These are phyloP conservation scores for Ennomos quercinarius DNA, from an alignment of 2,888 invertebrate species.

Conservation along the genomic window DNA sequence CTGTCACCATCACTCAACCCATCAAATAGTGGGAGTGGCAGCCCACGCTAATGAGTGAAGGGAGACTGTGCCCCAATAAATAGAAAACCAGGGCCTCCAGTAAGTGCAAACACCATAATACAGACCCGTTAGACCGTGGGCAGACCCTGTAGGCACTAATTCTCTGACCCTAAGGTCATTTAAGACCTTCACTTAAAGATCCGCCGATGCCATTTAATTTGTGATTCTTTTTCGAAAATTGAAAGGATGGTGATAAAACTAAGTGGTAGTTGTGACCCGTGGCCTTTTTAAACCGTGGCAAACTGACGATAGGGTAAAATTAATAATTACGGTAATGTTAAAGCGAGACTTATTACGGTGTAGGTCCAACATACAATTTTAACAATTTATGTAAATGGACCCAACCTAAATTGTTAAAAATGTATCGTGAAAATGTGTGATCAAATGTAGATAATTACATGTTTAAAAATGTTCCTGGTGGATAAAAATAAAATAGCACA, in stretches of 20 bases:
- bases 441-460: no score
- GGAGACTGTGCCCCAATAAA: slow-evolving; percentile 27
- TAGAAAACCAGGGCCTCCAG: slow-evolving; percentile 24
- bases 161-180: slow-evolving; percentile 28
- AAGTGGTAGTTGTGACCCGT: slow-evolving; percentile 12
- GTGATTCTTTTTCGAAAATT: slow-evolving; percentile 18
- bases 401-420: no score
- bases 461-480: no score
- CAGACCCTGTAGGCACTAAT: slow-evolving; percentile 20
- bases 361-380: neutral
- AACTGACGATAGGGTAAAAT: slow-evolving; percentile 20
- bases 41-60: slow-evolving; percentile 33
- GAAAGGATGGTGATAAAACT: slow-evolving; percentile 12
- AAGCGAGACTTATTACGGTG: slow-evolving; percentile 3
- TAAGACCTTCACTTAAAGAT: slow-evolving; percentile 30
- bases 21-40: slow-evolving; percentile 22
- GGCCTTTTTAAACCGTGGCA: slow-evolving; percentile 10
- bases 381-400: no score
- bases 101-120: slow-evolving; percentile 27
- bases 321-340: slow-evolving; percentile 2
- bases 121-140: slow-evolving; percentile 30
- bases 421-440: no score
- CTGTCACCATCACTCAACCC: slow-evolving; percentile 16
- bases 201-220: slow-evolving; percentile 22
- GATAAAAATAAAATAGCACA: no score